phyloP scores from a whole-genome alignment of 2,797 vertebrate genomes.

The Neomorphus geoffroyi region DNA sequence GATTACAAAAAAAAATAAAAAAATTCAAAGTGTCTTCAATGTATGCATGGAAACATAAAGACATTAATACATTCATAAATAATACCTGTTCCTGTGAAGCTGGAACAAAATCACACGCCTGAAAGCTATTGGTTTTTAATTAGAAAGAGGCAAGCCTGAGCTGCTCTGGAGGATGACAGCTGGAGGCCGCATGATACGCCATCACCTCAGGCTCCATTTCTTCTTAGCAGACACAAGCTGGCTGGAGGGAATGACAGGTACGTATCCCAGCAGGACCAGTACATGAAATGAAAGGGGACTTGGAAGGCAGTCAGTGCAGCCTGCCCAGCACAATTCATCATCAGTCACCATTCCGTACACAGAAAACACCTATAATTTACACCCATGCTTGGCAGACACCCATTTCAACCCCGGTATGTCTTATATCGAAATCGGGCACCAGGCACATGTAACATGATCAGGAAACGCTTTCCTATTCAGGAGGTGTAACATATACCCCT shows the following conservation, averaged over 20 bases:
- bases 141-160: background rate
- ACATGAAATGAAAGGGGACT: rapidly evolving
- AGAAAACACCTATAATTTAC: background rate
- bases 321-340: background rate
- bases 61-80: background rate
- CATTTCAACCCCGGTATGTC: background rate
- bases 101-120: background rate
- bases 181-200: background rate
- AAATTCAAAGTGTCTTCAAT: background rate
- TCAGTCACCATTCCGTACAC: background rate
- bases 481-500: background rate
- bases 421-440: background rate
- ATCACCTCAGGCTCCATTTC: background rate
- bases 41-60: background rate
- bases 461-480: background rate
- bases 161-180: background rate
- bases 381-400: background rate
- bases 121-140: background rate
- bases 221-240: too few species aligned
- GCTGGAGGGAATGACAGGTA: background rate
- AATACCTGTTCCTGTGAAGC: background rate
- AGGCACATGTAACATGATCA: rapidly evolving
- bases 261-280: too few species aligned
- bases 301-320: background rate
- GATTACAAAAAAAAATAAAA: background rate